phyloP scores from a whole-genome alignment of 2,888 invertebrate species.

The Oscheius sp. region DNA sequence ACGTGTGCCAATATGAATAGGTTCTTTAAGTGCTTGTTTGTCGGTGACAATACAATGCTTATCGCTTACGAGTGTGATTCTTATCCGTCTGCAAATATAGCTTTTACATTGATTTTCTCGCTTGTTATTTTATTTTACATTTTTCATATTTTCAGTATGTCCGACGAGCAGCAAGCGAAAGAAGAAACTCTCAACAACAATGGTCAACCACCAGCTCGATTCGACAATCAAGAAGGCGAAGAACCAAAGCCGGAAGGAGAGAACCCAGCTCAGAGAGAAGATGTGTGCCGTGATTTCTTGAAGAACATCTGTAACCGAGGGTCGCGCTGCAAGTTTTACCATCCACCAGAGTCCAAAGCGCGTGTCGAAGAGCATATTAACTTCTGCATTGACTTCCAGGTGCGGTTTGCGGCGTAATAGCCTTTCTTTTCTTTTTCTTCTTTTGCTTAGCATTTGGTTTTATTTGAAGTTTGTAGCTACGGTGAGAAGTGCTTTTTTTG shows the following conservation, averaged over 20 bases:
- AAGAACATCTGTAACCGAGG: slow-evolving; percentile 77
- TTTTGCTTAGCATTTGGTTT: neutral
- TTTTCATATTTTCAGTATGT: slow-evolving; percentile 20
- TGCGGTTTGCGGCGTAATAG: slow-evolving; percentile 32
- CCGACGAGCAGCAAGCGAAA: slow-evolving; percentile 20
- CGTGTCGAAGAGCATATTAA: slow-evolving; percentile 70
- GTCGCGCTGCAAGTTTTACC: slow-evolving; percentile 75
- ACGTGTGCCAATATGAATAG: too few relatives aligned
- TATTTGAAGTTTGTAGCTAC: neutral
- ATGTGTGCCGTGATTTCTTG: slow-evolving; percentile 77
- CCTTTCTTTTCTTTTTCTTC: neutral
- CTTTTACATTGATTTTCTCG: too few relatives aligned
- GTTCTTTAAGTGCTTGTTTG: too few relatives aligned
- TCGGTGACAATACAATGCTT: too few relatives aligned
- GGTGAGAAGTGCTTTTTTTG: neutral
- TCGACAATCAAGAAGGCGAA: neutral
- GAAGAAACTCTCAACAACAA: neutral
- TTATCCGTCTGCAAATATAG: too few relatives aligned
- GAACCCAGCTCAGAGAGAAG: slow-evolving; percentile 34
- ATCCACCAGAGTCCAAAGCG: slow-evolving; percentile 71
- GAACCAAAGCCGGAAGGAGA: neutral
- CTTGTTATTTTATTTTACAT: neutral
- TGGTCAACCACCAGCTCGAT: neutral
- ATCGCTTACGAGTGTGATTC: neutral
- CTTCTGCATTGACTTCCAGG: slow-evolving; percentile 77